These are phyloP conservation scores for Iphiclides podalirius DNA, from an alignment of 2,888 invertebrate species.

Conservation along the genomic window DNA sequence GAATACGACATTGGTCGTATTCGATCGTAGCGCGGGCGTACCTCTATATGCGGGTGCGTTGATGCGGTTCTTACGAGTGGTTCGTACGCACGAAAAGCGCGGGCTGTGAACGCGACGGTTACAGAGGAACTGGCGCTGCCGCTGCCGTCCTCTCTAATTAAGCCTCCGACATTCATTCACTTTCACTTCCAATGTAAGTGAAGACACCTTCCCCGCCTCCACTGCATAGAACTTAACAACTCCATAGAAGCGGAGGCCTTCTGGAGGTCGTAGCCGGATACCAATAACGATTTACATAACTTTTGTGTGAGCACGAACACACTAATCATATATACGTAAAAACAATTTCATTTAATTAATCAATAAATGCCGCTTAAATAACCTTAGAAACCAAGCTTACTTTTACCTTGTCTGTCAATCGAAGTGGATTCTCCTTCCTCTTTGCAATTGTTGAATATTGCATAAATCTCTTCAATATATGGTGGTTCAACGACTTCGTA, in stretches of 20 bases:
- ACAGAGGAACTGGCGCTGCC: conserved; percentile 71
- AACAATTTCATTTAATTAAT: conserved; percentile 10
- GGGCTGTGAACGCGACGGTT: conserved; percentile 62
- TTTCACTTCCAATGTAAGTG: conserved; percentile 77
- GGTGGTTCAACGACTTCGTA: background rate
- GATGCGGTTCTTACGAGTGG: conserved; percentile 29
- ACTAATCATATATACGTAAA: conserved; percentile 29
- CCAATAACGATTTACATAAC: conserved; percentile 45
- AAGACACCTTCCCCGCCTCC: conserved; percentile 63
- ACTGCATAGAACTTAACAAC: conserved; percentile 47
- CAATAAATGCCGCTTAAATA: conserved; percentile 12
- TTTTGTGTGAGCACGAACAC: conserved; percentile 41
- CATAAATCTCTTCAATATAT: background rate
- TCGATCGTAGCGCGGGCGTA: conserved; percentile 52
- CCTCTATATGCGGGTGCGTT: conserved; percentile 50
- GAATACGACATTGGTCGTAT: background rate
- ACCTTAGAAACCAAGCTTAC: conserved; percentile 1
- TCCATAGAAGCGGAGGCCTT: conserved; percentile 55
- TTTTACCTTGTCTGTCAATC: conserved; percentile 10
- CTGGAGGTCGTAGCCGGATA: conserved; percentile 74
- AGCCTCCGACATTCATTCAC: conserved; percentile 78
- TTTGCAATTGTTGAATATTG: background rate
- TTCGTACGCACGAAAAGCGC: conserved; percentile 42
- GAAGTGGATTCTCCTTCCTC: too few species aligned
- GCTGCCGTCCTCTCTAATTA: conserved; percentile 77